Evolutionary conservation across 2,888 invertebrate genomes (phyloP).

Genomic region (Amblyjoppa fuscipennis): DNA sequence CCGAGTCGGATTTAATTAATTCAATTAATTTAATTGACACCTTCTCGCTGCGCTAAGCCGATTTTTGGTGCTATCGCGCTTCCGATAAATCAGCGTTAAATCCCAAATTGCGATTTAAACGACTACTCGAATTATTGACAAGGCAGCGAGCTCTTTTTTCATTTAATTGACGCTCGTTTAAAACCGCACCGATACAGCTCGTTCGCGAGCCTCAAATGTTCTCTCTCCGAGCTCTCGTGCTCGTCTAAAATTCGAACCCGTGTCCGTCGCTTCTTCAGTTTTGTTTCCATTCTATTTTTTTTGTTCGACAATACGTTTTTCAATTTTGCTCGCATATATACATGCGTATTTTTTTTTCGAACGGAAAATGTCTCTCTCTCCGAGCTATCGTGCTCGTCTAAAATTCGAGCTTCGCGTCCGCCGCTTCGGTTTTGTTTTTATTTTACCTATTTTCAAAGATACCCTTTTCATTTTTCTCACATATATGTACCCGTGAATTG

Average conservation of each 20-base stretch:
- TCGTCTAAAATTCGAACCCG: background rate
- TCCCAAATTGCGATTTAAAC: background rate
- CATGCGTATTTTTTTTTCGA: too few relatives aligned
- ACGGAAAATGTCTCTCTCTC: too few relatives aligned
- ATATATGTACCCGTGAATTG: constrained; percentile 1
- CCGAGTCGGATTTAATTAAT: constrained; percentile 40
- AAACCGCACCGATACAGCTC: background rate
- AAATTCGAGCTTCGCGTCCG: background rate
- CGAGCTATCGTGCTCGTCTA: too few relatives aligned
- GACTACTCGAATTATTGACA: background rate
- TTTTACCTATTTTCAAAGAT: background rate
- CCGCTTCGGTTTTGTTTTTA: too few relatives aligned
- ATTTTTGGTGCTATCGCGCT: constrained; percentile 17
- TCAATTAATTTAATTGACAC: constrained; percentile 58
- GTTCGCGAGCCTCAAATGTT: background rate
- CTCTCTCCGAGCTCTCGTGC: too few relatives aligned
- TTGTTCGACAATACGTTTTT: constrained; percentile 21
- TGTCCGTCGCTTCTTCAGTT: constrained; percentile 7
- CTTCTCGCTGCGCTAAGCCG: background rate
- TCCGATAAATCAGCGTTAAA: background rate
- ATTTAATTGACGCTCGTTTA: background rate
- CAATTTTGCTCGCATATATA: constrained; percentile 30
- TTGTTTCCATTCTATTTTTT: constrained; percentile 22
- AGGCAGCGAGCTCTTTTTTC: constrained; percentile 39
- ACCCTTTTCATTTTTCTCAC: too few relatives aligned